Evolutionary conservation across 2,888 invertebrate species (phyloP).

Genomic region (Cephus nigrinus): DNA sequence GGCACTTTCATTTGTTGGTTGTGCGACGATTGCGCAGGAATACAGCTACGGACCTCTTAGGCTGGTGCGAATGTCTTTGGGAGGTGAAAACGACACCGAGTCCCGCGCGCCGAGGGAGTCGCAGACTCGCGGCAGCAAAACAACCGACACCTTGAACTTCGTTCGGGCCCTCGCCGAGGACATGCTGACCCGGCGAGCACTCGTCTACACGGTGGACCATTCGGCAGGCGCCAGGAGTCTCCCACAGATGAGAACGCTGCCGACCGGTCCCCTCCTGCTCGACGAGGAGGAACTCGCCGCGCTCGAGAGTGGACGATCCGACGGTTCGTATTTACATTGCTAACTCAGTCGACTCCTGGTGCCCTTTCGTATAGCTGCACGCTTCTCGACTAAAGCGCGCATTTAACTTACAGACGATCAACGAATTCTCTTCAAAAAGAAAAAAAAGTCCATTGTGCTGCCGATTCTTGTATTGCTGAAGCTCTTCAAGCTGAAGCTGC

Average conservation of each 20-base stretch:
- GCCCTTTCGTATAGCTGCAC: too few species aligned
- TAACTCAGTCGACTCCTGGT: too few species aligned
- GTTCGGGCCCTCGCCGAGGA: conserved; percentile 55
- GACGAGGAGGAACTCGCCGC: conserved; percentile 56
- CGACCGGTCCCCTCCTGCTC: conserved; percentile 47
- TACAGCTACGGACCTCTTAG: conserved; percentile 58
- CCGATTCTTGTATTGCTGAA: conserved; percentile 60
- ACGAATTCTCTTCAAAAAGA: conserved; percentile 71
- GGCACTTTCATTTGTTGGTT: too few species aligned
- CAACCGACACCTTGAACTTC: conserved; percentile 53
- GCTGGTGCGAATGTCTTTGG: conserved; percentile 55
- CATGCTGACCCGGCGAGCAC: conserved; percentile 56
- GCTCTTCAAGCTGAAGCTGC: conserved; percentile 68
- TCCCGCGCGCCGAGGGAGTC: conserved; percentile 51
- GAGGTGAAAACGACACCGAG: not conserved
- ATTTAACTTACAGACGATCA: not conserved
- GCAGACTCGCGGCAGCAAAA: conserved; percentile 41
- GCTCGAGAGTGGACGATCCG: too few species aligned
- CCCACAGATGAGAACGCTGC: not conserved
- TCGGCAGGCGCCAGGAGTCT: conserved; percentile 44
- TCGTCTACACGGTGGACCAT: conserved; percentile 58
- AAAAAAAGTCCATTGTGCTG: conserved; percentile 83
- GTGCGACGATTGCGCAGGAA: conserved; percentile 40
- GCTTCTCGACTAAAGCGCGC: too few species aligned
- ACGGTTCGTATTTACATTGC: too few species aligned